Evolutionary conservation across 2,113 vertebrate genomes (phyloP).

Genomic region (Malurus alboscapulatus): DNA sequence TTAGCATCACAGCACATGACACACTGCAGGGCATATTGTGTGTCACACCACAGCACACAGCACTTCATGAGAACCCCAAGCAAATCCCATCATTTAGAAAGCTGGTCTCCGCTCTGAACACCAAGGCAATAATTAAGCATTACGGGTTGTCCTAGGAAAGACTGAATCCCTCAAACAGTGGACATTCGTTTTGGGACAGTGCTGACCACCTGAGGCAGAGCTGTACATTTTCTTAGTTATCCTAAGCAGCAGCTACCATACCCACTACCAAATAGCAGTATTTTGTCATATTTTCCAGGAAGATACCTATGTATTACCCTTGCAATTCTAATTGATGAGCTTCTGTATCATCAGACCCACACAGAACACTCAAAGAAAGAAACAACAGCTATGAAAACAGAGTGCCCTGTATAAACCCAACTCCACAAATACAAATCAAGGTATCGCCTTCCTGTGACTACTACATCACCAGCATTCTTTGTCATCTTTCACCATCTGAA

Average conservation of each 20-base stretch:
- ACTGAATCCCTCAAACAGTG: not conserved
- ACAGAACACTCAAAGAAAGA: not conserved
- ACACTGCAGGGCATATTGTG: constrained; percentile 26
- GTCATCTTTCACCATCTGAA: not conserved
- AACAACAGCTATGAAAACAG: not conserved
- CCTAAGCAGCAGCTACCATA: not conserved
- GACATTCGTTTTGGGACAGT: not conserved
- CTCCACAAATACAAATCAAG: not conserved
- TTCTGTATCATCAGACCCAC: not conserved
- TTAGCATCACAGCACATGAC: constrained; percentile 26
- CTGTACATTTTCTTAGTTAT: not conserved
- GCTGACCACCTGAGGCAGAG: not conserved
- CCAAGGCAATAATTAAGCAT: not conserved
- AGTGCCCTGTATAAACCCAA: not conserved
- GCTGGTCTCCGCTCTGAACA: not conserved
- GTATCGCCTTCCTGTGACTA: not conserved
- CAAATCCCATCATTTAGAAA: not conserved
- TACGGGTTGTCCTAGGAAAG: not conserved
- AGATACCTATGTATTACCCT: not conserved
- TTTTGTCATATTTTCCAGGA: not conserved
- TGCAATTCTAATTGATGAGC: not conserved
- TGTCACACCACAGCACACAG: not conserved
- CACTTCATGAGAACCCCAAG: constrained; percentile 31
- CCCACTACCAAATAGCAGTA: not conserved
- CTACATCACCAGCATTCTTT: not conserved